Evolutionary conservation across 2,113 vertebrate species (phyloP), one percentile per base, ranked within the genome.

Genomic region (Heterocephalus glaber): DNA sequence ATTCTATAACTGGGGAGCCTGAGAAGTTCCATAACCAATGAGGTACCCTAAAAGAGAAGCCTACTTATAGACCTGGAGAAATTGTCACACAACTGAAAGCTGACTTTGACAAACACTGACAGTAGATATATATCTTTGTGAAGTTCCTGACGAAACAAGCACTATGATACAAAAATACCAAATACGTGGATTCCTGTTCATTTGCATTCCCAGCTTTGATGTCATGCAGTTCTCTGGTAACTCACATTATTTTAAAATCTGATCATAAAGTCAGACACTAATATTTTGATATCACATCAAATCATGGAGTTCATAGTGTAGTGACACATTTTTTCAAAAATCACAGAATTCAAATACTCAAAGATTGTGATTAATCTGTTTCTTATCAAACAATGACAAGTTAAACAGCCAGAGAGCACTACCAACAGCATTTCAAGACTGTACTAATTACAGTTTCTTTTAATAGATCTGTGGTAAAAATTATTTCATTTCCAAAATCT

Each of bases 281-380:
- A 49, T 52, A 63, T 92, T 95, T 94, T 95, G 54, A 86, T 61
- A 82, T 22, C 17, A 92, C 20, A 70, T 47, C 52, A 82, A 93
- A 86, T 74, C 28, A 52, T 66, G 8, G 94, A 85, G 44, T 68
- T 58, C 60, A 49, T 63, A 70, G 52, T 85, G 49, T 79, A 22
- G 47, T 81, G 77, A 79, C 63, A 94, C 61, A 72, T 79, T 81
- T 92, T 92, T 94, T 92, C 13, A 79, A 92, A 77, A 96, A 93
- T 74, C 26, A 28, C 3, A 41, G 77, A 83, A 93, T 61, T 74
- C 12, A 89, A 83, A 89, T 68, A 35, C 17, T 79, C 56, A 93
- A 56, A 68, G 63, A 60, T 22, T 30, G 20, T 70, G 33, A 70
- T 63, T 65, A 47, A 7, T 68, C 22, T 65, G 7, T 44, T 81